These are phyloP conservation scores for Arctocebus calabarensis DNA, from an alignment of 2,797 vertebrate species.

Conservation along the genomic window DNA sequence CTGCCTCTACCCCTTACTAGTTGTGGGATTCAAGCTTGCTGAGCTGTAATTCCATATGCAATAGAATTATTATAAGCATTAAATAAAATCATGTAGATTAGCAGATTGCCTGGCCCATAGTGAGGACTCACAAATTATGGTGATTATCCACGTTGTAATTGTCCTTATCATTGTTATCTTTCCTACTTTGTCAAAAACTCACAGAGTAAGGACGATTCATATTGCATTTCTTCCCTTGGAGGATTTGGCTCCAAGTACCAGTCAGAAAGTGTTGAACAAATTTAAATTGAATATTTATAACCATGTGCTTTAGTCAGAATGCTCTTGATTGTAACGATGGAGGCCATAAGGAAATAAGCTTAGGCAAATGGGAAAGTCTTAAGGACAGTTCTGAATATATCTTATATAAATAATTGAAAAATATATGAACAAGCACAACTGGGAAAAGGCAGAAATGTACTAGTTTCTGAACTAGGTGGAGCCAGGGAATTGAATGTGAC, in stretches of 20 bases:
- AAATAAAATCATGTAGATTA: not conserved
- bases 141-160: not conserved
- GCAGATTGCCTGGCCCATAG: not conserved
- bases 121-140: not conserved
- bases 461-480: not conserved
- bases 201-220: not conserved
- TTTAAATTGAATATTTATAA: not conserved
- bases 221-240: not conserved
- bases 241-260: not conserved
- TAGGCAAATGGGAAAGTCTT: not conserved
- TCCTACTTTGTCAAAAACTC: not conserved
- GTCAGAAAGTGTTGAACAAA: not conserved
- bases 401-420: not conserved
- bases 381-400: not conserved
- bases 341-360: not conserved
- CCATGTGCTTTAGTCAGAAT: constrained; percentile 12
- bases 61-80: not conserved
- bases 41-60: not conserved
- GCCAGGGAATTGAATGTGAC: not conserved
- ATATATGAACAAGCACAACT: not conserved
- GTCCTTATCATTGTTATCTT: not conserved
- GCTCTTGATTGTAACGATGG: not conserved
- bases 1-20: not conserved
- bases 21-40: not conserved
- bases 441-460: not conserved